A percentile compares a stretch with the other conserved stretches of the same genome.
Evolutionary conservation across 2,113 vertebrate genomes (phyloP).

Genomic region (Pteropus alecto): DNA sequence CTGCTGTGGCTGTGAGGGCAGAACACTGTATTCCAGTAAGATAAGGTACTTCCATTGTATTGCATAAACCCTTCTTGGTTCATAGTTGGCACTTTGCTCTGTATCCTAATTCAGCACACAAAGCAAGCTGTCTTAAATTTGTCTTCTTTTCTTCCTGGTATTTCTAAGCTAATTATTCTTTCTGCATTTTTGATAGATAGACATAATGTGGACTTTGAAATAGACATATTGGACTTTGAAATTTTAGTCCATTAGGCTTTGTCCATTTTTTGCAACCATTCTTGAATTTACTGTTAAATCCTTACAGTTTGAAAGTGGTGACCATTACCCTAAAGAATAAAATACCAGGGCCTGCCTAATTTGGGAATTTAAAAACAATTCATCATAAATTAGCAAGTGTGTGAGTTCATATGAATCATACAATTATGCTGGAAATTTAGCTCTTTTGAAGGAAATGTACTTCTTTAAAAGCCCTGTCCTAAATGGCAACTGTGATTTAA

Average conservation of each 20-base stretch:
- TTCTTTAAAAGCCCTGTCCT: background rate
- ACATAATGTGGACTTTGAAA: background rate
- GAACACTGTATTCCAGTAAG: constrained; percentile 37
- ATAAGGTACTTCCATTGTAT: constrained; percentile 52
- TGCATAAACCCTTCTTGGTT: background rate
- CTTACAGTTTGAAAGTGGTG: background rate
- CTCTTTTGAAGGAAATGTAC: background rate
- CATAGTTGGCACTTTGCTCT: background rate
- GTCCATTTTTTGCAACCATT: background rate
- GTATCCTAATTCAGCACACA: background rate
- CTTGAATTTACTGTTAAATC: background rate
- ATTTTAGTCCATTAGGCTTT: background rate
- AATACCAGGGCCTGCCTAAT: background rate
- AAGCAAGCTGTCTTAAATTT: background rate
- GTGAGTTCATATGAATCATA: constrained; percentile 1
- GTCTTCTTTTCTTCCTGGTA: background rate
- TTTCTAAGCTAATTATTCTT: background rate
- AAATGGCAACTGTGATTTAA: background rate
- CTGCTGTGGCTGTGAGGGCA: constrained; percentile 62
- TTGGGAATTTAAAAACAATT: constrained; percentile 11
- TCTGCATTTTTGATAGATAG: background rate
- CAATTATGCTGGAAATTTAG: background rate
- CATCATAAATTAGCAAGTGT: background rate
- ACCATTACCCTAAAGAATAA: background rate
- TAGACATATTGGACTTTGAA: background rate